These are phyloP conservation scores for Glomeris marginata DNA, from an alignment of 2,888 invertebrate genomes.

Conservation along the genomic window DNA sequence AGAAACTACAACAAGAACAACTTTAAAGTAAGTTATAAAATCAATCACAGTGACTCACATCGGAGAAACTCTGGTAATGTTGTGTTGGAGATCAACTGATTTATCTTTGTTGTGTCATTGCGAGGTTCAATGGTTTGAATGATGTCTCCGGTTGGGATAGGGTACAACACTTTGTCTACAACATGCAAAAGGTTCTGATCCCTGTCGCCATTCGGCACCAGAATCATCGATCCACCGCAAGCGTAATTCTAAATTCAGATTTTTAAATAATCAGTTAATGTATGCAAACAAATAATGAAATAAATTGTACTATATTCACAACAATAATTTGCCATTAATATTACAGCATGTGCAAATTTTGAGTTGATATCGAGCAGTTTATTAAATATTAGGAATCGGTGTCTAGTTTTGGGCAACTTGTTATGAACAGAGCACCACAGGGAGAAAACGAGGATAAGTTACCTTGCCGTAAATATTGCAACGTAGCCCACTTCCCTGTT, in stretches of 20 bases:
- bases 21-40: too few relatives aligned
- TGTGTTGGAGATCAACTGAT: constrained; percentile 5
- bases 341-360: too few relatives aligned
- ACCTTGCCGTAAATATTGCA: constrained; percentile 11
- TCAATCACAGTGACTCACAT: background rate
- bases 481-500: constrained; percentile 9
- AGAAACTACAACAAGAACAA: background rate
- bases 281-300: too few relatives aligned
- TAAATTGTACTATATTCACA: too few relatives aligned
- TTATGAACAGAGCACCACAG: too few relatives aligned
- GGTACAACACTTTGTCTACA: constrained; percentile 8
- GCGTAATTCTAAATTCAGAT: constrained; percentile 6
- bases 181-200: constrained; percentile 7
- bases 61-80: constrained; percentile 2
- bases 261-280: too few relatives aligned
- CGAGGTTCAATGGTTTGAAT: constrained; percentile 8
- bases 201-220: constrained; percentile 6
- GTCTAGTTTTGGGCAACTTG: too few relatives aligned
- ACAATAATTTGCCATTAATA: too few relatives aligned
- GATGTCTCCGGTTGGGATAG: constrained; percentile 6
- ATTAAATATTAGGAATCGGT: too few relatives aligned
- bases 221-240: constrained; percentile 7
- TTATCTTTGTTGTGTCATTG: constrained; percentile 7
- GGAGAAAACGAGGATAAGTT: background rate
- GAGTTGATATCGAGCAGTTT: too few relatives aligned